phyloP scores from a whole-genome alignment of 2,888 invertebrate genomes.

The Zygaena filipendulae region DNA sequence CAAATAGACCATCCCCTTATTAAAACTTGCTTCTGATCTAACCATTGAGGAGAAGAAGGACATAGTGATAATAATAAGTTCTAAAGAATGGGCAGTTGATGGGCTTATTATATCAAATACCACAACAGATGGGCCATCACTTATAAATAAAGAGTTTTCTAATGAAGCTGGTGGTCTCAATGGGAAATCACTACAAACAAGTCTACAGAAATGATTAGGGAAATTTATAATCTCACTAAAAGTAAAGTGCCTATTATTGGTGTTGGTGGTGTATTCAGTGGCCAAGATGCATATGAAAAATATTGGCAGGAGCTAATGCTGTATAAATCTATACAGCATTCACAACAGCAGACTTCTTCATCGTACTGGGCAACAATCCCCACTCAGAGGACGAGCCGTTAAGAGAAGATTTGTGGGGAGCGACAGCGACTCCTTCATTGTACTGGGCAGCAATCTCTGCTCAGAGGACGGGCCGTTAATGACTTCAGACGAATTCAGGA shows the following conservation, averaged over 20 bases:
- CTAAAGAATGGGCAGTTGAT: conserved; percentile 77
- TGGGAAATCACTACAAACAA: conserved; percentile 85
- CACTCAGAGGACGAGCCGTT: too few relatives aligned
- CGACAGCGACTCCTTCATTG: too few relatives aligned
- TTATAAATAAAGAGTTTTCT: conserved; percentile 66
- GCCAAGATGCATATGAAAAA: conserved; percentile 95
- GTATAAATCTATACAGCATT: conserved; percentile 94
- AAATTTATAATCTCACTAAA: conserved; percentile 86
- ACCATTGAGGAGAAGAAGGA: conserved; percentile 79
- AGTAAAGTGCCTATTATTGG: conserved; percentile 90
- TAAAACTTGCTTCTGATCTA: conserved; percentile 96
- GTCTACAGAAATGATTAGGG: conserved; percentile 87
- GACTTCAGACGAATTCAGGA: too few relatives aligned
- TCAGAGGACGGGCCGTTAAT: too few relatives aligned
- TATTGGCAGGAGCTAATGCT: conserved; percentile 92
- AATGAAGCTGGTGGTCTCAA: conserved; percentile 91
- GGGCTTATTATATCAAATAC: conserved; percentile 96
- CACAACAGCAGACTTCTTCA: too few relatives aligned
- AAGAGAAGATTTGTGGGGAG: too few relatives aligned
- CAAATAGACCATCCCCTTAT: conserved; percentile 82
- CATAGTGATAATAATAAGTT: conserved; percentile 78
- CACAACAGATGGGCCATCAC: conserved; percentile 78
- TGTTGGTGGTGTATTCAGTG: conserved; percentile 92
- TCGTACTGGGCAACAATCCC: too few relatives aligned
- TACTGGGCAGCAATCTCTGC: too few relatives aligned